Evolutionary conservation across 2,888 invertebrate species (phyloP).

Genomic region (Lithosia quadra): DNA sequence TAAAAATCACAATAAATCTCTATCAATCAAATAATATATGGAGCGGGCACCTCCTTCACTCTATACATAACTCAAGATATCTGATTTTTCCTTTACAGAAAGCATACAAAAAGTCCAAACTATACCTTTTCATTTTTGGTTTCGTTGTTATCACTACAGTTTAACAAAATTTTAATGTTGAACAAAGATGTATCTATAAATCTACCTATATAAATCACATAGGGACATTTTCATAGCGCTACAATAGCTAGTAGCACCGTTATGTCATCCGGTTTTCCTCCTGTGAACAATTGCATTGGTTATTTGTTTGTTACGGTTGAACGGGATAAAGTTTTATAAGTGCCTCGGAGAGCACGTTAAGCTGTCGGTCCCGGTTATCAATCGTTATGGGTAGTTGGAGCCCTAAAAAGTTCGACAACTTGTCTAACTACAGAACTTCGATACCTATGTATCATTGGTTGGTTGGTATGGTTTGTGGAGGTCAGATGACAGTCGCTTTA

Average conservation of each 20-base stretch:
- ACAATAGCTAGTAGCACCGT: conserved; percentile 98
- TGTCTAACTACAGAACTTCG: too few species aligned
- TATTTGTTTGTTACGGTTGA: neutral
- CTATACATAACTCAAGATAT: conserved; percentile 27
- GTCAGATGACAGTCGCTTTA: too few species aligned
- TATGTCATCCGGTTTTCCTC: conserved; percentile 99
- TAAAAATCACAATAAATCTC: conserved; percentile 29
- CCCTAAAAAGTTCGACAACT: too few species aligned
- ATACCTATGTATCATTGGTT: too few species aligned
- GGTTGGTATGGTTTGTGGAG: too few species aligned
- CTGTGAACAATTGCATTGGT: conserved; percentile 85
- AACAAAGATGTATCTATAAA: conserved; percentile 68
- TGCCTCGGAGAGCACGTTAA: too few species aligned
- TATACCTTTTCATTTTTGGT: conserved; percentile 72
- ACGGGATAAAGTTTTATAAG: neutral
- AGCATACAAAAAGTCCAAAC: conserved; percentile 42
- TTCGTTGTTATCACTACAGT: conserved; percentile 73
- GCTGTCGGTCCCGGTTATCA: too few species aligned
- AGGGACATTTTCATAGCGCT: conserved; percentile 89
- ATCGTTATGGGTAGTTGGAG: too few species aligned
- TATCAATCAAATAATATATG: conserved; percentile 25
- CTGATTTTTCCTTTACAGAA: conserved; percentile 35
- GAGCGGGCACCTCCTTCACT: conserved; percentile 50
- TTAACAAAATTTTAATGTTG: conserved; percentile 67
- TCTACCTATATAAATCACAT: conserved; percentile 72